Base-by-base conservation (phyloP, 2,888 invertebrate genomes). In the Plemyria rubiginata region DNA sequence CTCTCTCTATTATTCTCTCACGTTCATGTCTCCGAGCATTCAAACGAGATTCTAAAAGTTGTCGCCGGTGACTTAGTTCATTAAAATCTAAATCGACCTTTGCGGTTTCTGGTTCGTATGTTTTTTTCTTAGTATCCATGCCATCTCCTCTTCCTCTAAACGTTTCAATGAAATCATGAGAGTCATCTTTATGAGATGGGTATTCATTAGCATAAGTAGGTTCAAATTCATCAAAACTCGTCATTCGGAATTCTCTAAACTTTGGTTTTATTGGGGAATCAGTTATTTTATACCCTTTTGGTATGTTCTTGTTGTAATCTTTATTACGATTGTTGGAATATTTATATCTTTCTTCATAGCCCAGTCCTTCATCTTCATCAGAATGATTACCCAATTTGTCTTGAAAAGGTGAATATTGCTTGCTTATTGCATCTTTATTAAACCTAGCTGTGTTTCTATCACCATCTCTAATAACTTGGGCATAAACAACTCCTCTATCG, bases 361-460 rank as follows among this genome's bases (percentile, higher is more conserved):
- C 96, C n/a, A 96, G 85, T 0, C 96, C 96, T 83, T 96, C 96
- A 71, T 96, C 96, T 79, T 96, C 96, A 79, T 96, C 96, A 11
- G 96, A 96, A 60, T 94, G 92, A 60, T 94, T 94, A 9, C 86
- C 84, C 78, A 88, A 84, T 82, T 93, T 89, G 74, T 94, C 87
- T 81, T 87, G 89, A 80, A 78, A 73, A 64, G 93, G 86, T 4
- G 88, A 87, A 70, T 84, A 88, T 22, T 91, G 90, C 63, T 94
- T 94, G 69, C 94, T 94, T 15, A 94, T 79, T 16, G 94, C 94
- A 70, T 88, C 88, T 70, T 88, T 91, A 12, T 78, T 50, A 50
- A 15, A 64, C 63, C 77, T 79, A 32, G 73, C 73, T 22, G 62
- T 78, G 40, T 76, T 78, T 55, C 85, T 84, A 28, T 84, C 84